Conservation (phyloP, 2,888 invertebrate species). For the Meiosimyza platycephala region DNA sequence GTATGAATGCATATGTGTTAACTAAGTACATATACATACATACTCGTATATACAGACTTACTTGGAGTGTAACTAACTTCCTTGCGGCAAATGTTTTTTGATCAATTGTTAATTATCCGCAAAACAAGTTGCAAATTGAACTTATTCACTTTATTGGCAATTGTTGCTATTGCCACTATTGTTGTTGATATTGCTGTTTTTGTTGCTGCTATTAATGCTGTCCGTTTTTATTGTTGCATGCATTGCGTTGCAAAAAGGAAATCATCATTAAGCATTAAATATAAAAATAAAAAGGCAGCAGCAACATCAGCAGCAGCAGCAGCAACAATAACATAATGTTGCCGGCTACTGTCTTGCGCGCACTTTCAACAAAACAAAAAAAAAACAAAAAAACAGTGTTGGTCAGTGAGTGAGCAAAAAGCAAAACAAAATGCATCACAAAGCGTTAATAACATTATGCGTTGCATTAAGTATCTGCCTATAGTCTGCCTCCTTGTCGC, state of each 20-base stretch:
- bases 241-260: conserved; percentile 35
- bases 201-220: conserved; percentile 33
- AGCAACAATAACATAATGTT: conserved; percentile 1
- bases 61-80: conserved; percentile 15
- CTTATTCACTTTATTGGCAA: conserved; percentile 41
- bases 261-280: conserved; percentile 39
- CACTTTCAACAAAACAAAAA: background rate
- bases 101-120: conserved; percentile 51
- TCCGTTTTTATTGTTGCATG: conserved; percentile 23
- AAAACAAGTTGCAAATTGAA: conserved; percentile 50
- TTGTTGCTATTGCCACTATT: conserved; percentile 21
- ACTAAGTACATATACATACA: no score
- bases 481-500: background rate
- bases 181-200: conserved; percentile 28
- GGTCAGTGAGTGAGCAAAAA: conserved; percentile 20
- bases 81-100: conserved; percentile 43
- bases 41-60: background rate
- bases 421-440: background rate
- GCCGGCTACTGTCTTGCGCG: conserved; percentile 27
- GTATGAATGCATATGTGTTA: no score
- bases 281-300: conserved; percentile 22
- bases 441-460: conserved; percentile 23
- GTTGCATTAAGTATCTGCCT: conserved; percentile 7
- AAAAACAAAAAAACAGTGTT: conserved; percentile 24
- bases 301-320: conserved; percentile 13